Conservation (phyloP, 64 coral and sea anemone genomes). For the Porites lutea region DNA sequence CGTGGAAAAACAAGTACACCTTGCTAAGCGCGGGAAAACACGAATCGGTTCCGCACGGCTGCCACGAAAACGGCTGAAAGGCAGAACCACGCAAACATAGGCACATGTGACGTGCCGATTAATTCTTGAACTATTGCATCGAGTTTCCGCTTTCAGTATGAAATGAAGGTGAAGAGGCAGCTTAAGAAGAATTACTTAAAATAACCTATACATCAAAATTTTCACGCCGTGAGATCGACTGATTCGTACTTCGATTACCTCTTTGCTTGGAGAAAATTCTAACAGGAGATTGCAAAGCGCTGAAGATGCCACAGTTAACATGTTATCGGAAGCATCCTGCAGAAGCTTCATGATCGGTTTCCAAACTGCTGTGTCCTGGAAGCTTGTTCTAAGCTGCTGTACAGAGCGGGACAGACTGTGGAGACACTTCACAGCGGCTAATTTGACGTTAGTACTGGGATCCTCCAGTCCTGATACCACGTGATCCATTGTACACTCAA, state of each 20-base stretch:
- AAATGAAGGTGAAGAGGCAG: too few species aligned
- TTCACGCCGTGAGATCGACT: too few species aligned
- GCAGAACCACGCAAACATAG: too few species aligned
- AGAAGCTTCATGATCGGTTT: constrained; percentile 96
- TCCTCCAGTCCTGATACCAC: constrained; percentile 97
- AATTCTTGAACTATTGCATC: too few species aligned
- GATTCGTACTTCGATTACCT: constrained; percentile 49
- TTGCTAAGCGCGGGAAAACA: too few species aligned
- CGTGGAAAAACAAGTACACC: too few species aligned
- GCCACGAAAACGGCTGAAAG: too few species aligned
- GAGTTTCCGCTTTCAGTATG: too few species aligned
- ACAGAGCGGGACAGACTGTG: constrained; percentile 97
- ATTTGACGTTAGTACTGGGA: constrained; percentile 77
- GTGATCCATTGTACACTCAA: constrained; percentile 94
- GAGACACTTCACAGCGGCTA: constrained; percentile 98
- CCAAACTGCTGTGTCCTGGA: constrained; percentile 98
- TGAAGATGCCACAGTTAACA: constrained; percentile 98
- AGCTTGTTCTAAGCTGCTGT: constrained; percentile 93
- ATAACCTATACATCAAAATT: too few species aligned
- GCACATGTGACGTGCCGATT: too few species aligned
- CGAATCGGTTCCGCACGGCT: too few species aligned
- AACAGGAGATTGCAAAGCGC: constrained; percentile 95
- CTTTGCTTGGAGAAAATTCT: constrained; percentile 98
- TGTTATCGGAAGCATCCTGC: constrained; percentile 89
- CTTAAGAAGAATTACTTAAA: too few species aligned